phyloP scores from a whole-genome alignment of 1,140 invertebrate genomes.

The Drosophila bocki region DNA sequence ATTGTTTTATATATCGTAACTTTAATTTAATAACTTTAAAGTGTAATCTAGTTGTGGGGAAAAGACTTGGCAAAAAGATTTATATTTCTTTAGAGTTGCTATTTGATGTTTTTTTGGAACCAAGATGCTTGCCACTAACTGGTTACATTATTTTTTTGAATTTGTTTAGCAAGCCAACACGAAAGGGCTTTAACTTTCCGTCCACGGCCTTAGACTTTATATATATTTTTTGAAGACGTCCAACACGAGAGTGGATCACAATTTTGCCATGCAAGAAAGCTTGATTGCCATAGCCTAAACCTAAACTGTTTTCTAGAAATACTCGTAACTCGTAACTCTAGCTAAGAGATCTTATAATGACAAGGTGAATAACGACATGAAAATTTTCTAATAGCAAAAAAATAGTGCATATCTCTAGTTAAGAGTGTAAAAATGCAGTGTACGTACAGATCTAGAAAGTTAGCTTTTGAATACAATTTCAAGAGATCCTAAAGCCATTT shows the following conservation, averaged over 20 bases:
- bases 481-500: not conserved
- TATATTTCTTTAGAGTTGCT: constrained; percentile 45
- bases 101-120: constrained; percentile 17
- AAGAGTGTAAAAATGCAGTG: no score
- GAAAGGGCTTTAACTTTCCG: constrained; percentile 64
- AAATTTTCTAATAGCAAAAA: no score
- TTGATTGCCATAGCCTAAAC: constrained; percentile 64
- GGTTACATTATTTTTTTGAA: constrained; percentile 4
- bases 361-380: not conserved
- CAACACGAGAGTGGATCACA: constrained; percentile 37
- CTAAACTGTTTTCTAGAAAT: constrained; percentile 20
- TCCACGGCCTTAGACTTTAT: constrained; percentile 54
- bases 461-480: not conserved
- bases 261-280: constrained; percentile 48
- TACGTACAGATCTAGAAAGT: no score
- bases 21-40: constrained; percentile 26
- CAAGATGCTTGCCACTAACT: constrained; percentile 34
- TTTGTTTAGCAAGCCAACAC: constrained; percentile 19
- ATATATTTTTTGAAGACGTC: constrained; percentile 16
- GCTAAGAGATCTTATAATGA: not conserved
- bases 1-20: constrained; percentile 32
- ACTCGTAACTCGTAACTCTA: constrained; percentile 14
- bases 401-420: no score
- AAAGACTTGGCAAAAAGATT: constrained; percentile 57
- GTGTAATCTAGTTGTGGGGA: constrained; percentile 44